Evolutionary conservation across 2,797 vertebrate species (phyloP), one percentile per base, ranked within the genome.

Genomic region (Crenuchus spilurus): DNA sequence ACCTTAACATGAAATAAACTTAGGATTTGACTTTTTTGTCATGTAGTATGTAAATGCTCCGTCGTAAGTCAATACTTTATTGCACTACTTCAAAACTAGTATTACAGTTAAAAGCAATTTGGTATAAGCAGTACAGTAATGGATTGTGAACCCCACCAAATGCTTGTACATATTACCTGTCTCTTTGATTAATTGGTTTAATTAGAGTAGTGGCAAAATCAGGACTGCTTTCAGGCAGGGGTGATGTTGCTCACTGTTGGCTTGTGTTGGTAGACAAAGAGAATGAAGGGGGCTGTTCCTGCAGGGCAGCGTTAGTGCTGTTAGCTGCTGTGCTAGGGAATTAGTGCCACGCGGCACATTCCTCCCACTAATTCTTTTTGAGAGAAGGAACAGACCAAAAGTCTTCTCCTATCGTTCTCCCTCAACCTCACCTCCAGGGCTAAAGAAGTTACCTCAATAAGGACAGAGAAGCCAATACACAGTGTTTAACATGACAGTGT

Each of bases 171-270:
- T 75, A 85, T 72, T 81, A 79, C 81, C 88, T 76, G 77, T 84
- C 74, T 68, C 30, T 76, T 71, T 76, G 62, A 86, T 85, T 84
- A 84, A 86, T 83, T 82, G 78, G 72, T 58, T 74, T 80, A 83
- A 88, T 89, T 86, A 83, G 55, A 26, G 60, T 30, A 68, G 62
- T 66, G 5, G 67, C 62, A 80, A 60, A 75, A 62, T 80, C 64
- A 82, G 81, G 82, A 80, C 33, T 79, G 66, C 6, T 66, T 73
- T 70, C 28, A 57, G 62, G 41, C 49, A 80, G 70, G 55, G 67
- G 75, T 66, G 74, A 63, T 80, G 37, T 75, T 83, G 75, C n/a
- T 70, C 57, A 44, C 51, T 64, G 61, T 39, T 55, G 42, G 68
- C 55, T 57, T 46, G 46, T 75, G 51, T 72, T 63, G 55, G 71